Evolutionary conservation across 2,888 invertebrate species (phyloP).

Genomic region (Lamellibrachia satsuma): DNA sequence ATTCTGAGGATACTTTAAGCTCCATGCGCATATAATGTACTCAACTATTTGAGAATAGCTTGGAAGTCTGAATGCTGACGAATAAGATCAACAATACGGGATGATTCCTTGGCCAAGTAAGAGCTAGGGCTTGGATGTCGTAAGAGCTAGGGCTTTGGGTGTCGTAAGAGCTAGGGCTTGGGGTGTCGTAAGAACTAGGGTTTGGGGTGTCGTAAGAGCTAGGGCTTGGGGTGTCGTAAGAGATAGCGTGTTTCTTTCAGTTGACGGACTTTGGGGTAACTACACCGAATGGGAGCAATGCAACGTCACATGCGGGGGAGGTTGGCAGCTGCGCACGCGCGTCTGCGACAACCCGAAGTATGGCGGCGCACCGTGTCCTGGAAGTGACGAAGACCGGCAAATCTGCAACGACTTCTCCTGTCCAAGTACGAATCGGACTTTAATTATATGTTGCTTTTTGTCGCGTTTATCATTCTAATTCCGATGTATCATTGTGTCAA

Average conservation of each 20-base stretch:
- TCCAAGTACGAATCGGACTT: not conserved
- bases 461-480: not conserved
- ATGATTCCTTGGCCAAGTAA: not conserved
- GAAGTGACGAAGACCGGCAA: conserved; percentile 21
- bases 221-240: not conserved
- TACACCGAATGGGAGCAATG: conserved; percentile 40
- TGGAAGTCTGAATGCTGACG: not conserved
- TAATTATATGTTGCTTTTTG: not conserved
- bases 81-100: not conserved
- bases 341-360: conserved; percentile 30
- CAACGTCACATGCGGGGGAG: conserved; percentile 40
- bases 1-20: not conserved
- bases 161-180: not conserved
- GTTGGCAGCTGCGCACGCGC: conserved; percentile 34
- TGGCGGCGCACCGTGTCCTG: conserved; percentile 38
- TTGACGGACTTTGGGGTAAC: conserved; percentile 38
- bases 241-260: conserved; percentile 28
- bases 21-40: not conserved
- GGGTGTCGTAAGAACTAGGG: not conserved
- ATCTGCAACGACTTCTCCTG: conserved; percentile 19
- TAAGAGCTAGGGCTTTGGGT: not conserved
- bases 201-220: not conserved
- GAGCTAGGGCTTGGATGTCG: not conserved
- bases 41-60: not conserved
- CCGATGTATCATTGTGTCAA: not conserved